phyloP scores from a whole-genome alignment of 1,140 invertebrate genomes.

The Drosophila pandora region DNA sequence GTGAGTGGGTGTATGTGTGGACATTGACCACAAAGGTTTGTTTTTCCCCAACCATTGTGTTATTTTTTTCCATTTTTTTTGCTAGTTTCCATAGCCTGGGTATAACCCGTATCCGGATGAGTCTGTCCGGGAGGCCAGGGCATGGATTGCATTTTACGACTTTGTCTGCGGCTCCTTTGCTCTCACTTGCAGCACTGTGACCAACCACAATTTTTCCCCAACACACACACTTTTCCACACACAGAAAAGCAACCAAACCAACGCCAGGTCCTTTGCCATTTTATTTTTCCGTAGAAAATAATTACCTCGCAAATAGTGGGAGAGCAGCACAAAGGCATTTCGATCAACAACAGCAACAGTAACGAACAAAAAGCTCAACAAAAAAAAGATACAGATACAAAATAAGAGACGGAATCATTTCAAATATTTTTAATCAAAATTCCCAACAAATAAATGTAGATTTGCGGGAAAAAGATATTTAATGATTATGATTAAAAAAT shows the following conservation, averaged over 20 bases:
- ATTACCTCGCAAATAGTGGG: slow-evolving; percentile 17
- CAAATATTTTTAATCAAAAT: neutral
- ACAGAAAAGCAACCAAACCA: neutral
- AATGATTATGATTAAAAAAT: neutral
- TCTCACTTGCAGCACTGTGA: slow-evolving; percentile 19
- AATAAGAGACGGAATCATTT: neutral
- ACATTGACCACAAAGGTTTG: slow-evolving; percentile 41
- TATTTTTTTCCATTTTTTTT: slow-evolving; percentile 8
- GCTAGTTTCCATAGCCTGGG: neutral
- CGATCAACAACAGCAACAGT: slow-evolving; percentile 5
- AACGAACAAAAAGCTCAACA: neutral
- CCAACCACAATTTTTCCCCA: neutral
- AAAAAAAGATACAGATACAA: slow-evolving; percentile 1
- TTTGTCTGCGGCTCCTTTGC: slow-evolving; percentile 13
- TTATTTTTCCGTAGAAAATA: slow-evolving; percentile 19
- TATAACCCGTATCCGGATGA: slow-evolving; percentile 4
- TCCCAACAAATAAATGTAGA: neutral
- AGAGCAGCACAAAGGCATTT: slow-evolving; percentile 16
- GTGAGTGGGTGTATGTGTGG: neutral
- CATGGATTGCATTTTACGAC: slow-evolving; percentile 55
- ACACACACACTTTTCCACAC: neutral
- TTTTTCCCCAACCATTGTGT: neutral
- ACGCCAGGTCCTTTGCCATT: slow-evolving; percentile 4
- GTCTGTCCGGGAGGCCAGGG: slow-evolving; percentile 2
- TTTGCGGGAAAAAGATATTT: no score